phyloP scores from a whole-genome alignment of 2,797 vertebrate species.

The Sebastes flavidus region DNA sequence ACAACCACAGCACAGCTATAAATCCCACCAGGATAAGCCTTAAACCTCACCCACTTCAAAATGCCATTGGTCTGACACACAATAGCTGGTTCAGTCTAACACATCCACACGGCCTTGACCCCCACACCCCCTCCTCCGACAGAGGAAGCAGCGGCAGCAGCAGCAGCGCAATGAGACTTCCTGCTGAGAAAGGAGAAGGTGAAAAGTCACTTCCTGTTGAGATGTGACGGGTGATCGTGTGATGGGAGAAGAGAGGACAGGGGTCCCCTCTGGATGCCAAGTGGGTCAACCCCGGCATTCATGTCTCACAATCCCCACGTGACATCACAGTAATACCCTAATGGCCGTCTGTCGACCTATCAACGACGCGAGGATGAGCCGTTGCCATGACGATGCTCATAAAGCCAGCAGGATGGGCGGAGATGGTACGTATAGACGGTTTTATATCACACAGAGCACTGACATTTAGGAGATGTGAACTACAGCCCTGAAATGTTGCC shows the following conservation, averaged over 20 bases:
- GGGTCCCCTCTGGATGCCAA: conserved; percentile 39
- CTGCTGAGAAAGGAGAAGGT: conserved; percentile 25
- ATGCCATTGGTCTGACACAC: conserved; percentile 58
- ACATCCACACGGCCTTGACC: conserved; percentile 19
- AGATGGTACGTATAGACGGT: background rate
- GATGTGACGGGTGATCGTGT: conserved; percentile 12
- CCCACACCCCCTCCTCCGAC: rapidly evolving
- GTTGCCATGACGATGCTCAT: conserved; percentile 51
- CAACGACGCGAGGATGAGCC: conserved; percentile 43
- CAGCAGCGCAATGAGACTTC: conserved; percentile 1
- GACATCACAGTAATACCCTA: conserved; percentile 71
- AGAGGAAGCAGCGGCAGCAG: conserved; percentile 20
- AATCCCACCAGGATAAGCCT: conserved; percentile 64
- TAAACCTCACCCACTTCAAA: conserved; percentile 49
- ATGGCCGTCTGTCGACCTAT: conserved; percentile 69
- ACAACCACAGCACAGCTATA: conserved; percentile 26
- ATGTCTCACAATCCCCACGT: conserved; percentile 47
- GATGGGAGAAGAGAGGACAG: conserved; percentile 11
- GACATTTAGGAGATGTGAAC: conserved; percentile 52
- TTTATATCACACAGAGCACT: conserved; percentile 31
- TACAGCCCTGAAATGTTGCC: background rate
- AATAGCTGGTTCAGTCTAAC: conserved; percentile 36
- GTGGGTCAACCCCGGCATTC: conserved; percentile 59
- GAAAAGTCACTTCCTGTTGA: conserved; percentile 55
- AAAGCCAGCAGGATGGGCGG: conserved; percentile 37